Conservation (phyloP, 2,113 vertebrate species). For the Carlito syrichta region DNA sequence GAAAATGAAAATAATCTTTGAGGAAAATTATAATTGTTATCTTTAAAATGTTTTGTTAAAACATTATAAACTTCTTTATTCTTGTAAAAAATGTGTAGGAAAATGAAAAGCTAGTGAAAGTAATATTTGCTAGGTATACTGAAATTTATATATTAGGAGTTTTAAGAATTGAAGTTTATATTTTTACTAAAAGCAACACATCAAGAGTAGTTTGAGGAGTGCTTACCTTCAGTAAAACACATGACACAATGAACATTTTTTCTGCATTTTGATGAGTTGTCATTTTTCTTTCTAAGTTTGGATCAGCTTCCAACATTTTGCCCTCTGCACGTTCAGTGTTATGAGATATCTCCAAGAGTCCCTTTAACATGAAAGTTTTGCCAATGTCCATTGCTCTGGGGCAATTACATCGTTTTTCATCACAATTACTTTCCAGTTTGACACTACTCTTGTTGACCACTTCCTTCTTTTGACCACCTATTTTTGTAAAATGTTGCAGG, state of each 20-base stretch:
- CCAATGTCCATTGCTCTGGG: not conserved
- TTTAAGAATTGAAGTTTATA: not conserved
- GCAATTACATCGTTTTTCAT: not conserved
- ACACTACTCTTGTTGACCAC: not conserved
- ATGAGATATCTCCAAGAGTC: not conserved
- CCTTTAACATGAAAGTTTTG: not conserved
- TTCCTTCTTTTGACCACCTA: not conserved
- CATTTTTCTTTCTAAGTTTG: not conserved
- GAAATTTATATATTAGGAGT: not conserved
- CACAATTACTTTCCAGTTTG: not conserved
- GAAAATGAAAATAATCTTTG: not conserved
- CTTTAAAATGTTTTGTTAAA: not conserved
- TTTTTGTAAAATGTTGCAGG: not conserved
- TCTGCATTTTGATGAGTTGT: not conserved
- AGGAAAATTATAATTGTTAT: not conserved
- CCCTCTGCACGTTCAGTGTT: not conserved
- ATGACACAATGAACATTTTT: not conserved
- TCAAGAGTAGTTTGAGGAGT: not conserved
- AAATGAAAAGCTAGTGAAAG: not conserved
- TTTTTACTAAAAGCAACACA: not conserved
- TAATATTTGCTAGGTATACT: not conserved
- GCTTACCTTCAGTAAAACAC: not conserved
- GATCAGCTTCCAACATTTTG: not conserved
- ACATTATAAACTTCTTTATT: not conserved
- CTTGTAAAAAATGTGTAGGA: not conserved